phyloP scores from a whole-genome alignment of 2,888 invertebrate genomes.

The Baronia brevicornis region DNA sequence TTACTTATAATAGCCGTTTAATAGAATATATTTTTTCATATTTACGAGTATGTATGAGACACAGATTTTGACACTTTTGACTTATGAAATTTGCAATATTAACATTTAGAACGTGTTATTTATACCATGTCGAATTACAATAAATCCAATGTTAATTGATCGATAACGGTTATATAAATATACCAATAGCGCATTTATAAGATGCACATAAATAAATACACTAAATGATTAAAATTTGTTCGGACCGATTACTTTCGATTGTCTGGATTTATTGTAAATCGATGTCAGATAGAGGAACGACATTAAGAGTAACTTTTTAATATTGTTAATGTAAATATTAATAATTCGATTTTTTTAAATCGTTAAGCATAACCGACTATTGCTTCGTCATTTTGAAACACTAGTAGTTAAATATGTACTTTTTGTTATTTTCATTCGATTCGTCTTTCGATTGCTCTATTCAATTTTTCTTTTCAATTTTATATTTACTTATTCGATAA shows the following conservation, averaged over 20 bases:
- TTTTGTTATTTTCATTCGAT: constrained; percentile 22
- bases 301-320: constrained; percentile 23
- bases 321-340: constrained; percentile 53
- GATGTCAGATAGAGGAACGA: too few relatives aligned
- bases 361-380: constrained; percentile 22
- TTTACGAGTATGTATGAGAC: constrained; percentile 26
- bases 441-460: constrained; percentile 24
- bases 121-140: too few relatives aligned
- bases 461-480: constrained; percentile 22
- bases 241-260: too few relatives aligned
- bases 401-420: constrained; percentile 14
- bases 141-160: constrained; percentile 14
- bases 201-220: too few relatives aligned
- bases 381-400: constrained; percentile 19
- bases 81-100: constrained; percentile 66
- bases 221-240: too few relatives aligned
- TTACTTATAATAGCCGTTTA: constrained; percentile 40
- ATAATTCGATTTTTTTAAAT: constrained; percentile 29
- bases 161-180: too few relatives aligned
- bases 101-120: too few relatives aligned
- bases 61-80: constrained; percentile 39
- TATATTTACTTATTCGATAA: constrained; percentile 12
- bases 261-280: too few relatives aligned
- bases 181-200: too few relatives aligned
- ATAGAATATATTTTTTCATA: constrained; percentile 67